Conservation (phyloP, 2,888 invertebrate genomes). For the Xylota sylvarum region DNA sequence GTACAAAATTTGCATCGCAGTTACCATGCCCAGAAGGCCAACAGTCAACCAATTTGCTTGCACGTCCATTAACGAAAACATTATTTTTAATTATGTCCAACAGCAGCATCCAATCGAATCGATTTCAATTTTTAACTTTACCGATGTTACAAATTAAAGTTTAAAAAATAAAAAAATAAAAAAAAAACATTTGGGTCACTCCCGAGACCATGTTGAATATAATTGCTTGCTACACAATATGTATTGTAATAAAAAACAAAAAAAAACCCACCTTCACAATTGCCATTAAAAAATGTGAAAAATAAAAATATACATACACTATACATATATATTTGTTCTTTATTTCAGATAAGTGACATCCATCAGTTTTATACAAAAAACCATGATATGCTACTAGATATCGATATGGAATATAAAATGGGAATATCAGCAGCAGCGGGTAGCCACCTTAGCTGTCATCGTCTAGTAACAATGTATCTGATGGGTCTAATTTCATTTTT, state of each 20-base stretch:
- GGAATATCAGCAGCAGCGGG: conserved; percentile 80
- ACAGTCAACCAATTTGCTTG: conserved; percentile 48
- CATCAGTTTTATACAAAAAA: conserved; percentile 90
- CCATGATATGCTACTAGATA: conserved; percentile 85
- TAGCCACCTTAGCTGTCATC: conserved; percentile 70
- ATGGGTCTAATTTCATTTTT: conserved; percentile 69
- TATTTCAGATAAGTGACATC: conserved; percentile 88
- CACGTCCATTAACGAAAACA: conserved; percentile 70
- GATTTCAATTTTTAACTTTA: conserved; percentile 72
- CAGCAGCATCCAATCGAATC: conserved; percentile 62
- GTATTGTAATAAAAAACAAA: conserved; percentile 31
- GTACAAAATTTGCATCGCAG: conserved; percentile 6
- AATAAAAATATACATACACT: conserved; percentile 6
- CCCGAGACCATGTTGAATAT: conserved; percentile 51
- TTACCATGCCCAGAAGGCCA: conserved; percentile 11
- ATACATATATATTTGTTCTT: conserved; percentile 11
- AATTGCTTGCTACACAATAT: conserved; percentile 54
- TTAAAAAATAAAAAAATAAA: conserved; percentile 27
- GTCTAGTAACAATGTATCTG: conserved; percentile 64
- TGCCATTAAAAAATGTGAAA: conserved; percentile 20
- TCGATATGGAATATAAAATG: conserved; percentile 85
- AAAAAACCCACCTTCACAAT: background rate
- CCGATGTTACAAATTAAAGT: conserved; percentile 67
- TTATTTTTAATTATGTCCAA: conserved; percentile 72
- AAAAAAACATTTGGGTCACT: conserved; percentile 31